Evolutionary conservation across 2,888 invertebrate genomes (phyloP).

Genomic region (Drosophila melanosoma): DNA sequence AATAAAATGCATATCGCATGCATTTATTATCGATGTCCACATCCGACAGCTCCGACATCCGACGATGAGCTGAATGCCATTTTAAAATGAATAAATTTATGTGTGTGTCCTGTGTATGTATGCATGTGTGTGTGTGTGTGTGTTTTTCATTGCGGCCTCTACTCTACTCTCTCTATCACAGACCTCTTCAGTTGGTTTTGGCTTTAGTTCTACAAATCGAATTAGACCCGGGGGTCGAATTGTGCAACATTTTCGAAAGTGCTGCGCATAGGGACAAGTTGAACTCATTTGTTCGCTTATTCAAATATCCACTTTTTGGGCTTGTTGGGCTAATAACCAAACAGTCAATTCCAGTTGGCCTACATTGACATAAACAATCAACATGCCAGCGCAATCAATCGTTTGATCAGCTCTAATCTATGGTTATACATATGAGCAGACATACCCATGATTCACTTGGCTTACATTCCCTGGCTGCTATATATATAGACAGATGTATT

Average conservation of each 20-base stretch:
- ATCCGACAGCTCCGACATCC: conserved; percentile 46
- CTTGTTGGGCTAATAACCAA: conserved; percentile 2
- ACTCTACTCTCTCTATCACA: neutral
- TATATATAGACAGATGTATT: neutral
- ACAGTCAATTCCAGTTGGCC: conserved; percentile 1
- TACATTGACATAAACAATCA: neutral
- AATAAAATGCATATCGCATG: conserved; percentile 65
- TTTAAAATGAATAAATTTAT: conserved; percentile 70
- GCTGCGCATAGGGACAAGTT: conserved; percentile 46
- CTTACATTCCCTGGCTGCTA: neutral
- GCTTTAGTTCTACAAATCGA: conserved; percentile 72
- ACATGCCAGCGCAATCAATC: conserved; percentile 10
- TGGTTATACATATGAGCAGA: neutral
- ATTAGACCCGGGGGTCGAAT: conserved; percentile 74
- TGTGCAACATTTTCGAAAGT: conserved; percentile 69
- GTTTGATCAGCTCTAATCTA: neutral
- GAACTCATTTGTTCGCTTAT: conserved; percentile 53
- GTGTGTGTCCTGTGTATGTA: conserved; percentile 40
- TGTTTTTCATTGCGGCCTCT: conserved; percentile 31
- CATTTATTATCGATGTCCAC: conserved; percentile 69
- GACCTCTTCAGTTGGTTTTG: conserved; percentile 18
- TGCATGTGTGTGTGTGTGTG: conserved; percentile 1
- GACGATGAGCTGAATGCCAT: conserved; percentile 40
- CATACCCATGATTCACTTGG: neutral
- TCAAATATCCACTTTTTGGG: conserved; percentile 15